These are phyloP conservation scores for Donacobius atricapilla DNA, from an alignment of 2,113 vertebrate species.

Conservation along the genomic window DNA sequence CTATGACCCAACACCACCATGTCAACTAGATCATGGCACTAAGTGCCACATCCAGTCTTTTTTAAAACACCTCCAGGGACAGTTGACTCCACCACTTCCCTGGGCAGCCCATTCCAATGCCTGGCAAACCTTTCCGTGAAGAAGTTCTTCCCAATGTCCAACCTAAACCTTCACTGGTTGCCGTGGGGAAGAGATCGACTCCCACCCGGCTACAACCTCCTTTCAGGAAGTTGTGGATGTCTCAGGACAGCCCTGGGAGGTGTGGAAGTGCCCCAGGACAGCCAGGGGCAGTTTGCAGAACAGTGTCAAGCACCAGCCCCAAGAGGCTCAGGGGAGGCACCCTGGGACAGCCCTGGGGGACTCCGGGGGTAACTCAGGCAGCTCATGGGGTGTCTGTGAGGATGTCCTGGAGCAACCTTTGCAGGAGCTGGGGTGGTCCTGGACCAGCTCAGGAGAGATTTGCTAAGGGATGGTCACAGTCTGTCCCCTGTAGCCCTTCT, in stretches of 20 bases:
- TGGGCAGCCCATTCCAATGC: neutral
- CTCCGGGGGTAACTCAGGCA: neutral
- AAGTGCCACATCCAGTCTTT: neutral
- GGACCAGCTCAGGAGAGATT: neutral
- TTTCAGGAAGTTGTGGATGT: neutral
- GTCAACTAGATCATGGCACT: neutral
- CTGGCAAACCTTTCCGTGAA: neutral
- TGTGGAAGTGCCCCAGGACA: neutral
- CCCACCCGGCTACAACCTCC: neutral
- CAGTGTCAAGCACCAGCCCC: neutral
- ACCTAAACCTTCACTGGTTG: neutral
- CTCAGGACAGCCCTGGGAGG: neutral
- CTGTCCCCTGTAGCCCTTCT: neutral
- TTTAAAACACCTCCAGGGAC: no score
- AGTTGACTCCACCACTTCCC: neutral
- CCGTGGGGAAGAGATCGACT: neutral
- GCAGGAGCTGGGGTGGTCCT: neutral
- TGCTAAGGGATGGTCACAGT: neutral
- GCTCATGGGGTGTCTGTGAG: neutral
- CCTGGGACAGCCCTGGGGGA: no score
- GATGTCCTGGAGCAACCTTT: neutral
- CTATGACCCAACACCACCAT: neutral
- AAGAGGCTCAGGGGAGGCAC: accelerated
- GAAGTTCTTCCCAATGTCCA: neutral
- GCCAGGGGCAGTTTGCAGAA: neutral